Evolutionary conservation across 1,140 invertebrate species (phyloP).

Genomic region (Drosophila neocordata): DNA sequence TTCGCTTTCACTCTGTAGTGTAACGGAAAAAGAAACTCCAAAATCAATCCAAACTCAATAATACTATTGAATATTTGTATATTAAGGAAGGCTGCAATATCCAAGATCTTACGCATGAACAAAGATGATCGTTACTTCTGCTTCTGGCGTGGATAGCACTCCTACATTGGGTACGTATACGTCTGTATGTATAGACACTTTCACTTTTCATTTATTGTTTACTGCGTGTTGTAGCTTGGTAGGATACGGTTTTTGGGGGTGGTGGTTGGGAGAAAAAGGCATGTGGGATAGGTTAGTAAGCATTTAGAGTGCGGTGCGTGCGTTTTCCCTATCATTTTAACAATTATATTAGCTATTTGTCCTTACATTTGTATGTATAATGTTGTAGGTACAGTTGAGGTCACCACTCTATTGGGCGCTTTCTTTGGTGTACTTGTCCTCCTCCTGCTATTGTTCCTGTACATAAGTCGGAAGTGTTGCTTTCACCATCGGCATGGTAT

Average conservation of each 20-base stretch:
- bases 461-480: constrained; percentile 91
- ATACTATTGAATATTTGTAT: constrained; percentile 16
- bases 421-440: constrained; percentile 89
- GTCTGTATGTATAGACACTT: background rate
- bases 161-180: constrained; percentile 71
- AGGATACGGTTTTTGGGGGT: background rate
- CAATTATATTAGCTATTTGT: constrained; percentile 1
- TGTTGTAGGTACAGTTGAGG: constrained; percentile 88
- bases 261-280: background rate
- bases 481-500: constrained; percentile 86
- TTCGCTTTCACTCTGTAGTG: constrained; percentile 35
- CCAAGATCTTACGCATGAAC: constrained; percentile 54
- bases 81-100: constrained; percentile 20
- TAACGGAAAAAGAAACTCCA: constrained; percentile 36
- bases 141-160: constrained; percentile 78
- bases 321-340: background rate
- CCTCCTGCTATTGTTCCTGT: constrained; percentile 90
- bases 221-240: background rate
- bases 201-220: constrained; percentile 23
- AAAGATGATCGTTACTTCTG: constrained; percentile 81
- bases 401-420: constrained; percentile 90
- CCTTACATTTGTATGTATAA: constrained; percentile 3
- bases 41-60: background rate
- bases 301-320: background rate
- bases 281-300: constrained; percentile 23